phyloP scores from a whole-genome alignment of 2,113 vertebrate species.

The Pelecanoides urinatrix region DNA sequence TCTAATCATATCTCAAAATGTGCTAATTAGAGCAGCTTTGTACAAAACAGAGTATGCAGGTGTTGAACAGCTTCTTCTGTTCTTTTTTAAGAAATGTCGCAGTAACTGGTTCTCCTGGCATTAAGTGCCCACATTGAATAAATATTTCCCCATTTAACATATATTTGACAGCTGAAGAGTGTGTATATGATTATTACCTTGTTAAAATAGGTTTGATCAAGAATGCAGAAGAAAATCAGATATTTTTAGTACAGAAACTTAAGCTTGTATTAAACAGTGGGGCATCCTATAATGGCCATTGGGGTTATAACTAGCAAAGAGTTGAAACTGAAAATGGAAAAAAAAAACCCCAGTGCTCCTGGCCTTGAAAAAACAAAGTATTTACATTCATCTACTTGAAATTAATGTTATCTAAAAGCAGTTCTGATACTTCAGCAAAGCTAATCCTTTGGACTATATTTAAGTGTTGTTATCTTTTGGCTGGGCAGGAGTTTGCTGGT shows the following conservation, averaged over 20 bases:
- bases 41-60: conserved; percentile 67
- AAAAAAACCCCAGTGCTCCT: neutral
- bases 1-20: conserved; percentile 70
- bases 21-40: conserved; percentile 76
- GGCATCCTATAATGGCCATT: neutral
- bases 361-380: neutral
- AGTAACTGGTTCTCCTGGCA: neutral
- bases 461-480: neutral
- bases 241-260: neutral
- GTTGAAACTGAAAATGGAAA: neutral
- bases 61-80: conserved; percentile 53
- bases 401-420: neutral
- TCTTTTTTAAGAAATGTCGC: neutral
- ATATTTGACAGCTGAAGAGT: neutral
- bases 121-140: neutral
- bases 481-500: neutral
- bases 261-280: neutral
- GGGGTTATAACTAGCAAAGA: neutral
- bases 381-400: neutral
- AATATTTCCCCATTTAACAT: conserved; percentile 2
- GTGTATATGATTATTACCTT: neutral
- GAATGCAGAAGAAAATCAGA: neutral
- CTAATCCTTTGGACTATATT: neutral
- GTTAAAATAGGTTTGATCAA: conserved; percentile 20
- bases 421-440: neutral